Evolutionary conservation across 2,888 invertebrate genomes (phyloP).

Genomic region (Osmoderma eremita): DNA sequence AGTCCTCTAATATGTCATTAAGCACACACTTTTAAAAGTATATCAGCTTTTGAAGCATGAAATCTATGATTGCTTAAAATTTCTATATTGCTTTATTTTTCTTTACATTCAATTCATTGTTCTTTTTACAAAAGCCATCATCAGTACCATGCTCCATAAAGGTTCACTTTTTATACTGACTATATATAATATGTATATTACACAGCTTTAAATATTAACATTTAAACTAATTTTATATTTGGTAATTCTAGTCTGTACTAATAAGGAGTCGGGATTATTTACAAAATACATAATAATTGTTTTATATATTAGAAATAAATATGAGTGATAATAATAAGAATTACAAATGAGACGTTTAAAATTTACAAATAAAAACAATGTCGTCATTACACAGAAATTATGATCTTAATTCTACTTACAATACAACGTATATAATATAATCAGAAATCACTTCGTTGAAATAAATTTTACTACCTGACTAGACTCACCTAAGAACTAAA

Average conservation of each 20-base stretch:
- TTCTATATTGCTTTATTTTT: slow-evolving; percentile 36
- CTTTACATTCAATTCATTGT: slow-evolving; percentile 30
- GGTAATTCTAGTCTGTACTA: slow-evolving; percentile 63
- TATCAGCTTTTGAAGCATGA: slow-evolving; percentile 26
- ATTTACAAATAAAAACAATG: slow-evolving; percentile 30
- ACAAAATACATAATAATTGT: slow-evolving; percentile 56
- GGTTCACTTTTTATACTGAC: not conserved
- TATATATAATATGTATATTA: slow-evolving; percentile 30
- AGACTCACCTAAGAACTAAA: slow-evolving; percentile 51
- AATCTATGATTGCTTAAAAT: slow-evolving; percentile 32
- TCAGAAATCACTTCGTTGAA: slow-evolving; percentile 54
- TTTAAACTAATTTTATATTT: slow-evolving; percentile 57
- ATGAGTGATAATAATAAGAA: slow-evolving; percentile 43
- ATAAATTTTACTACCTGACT: slow-evolving; percentile 57
- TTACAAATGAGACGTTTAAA: slow-evolving; percentile 28
- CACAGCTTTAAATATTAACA: slow-evolving; percentile 29
- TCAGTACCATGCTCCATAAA: slow-evolving; percentile 9
- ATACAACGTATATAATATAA: too few relatives aligned
- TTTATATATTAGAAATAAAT: slow-evolving; percentile 55
- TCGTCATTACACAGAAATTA: slow-evolving; percentile 6
- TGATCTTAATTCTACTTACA: slow-evolving; percentile 4
- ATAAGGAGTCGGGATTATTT: slow-evolving; percentile 52
- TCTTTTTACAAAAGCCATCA: slow-evolving; percentile 17
- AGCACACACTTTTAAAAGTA: slow-evolving; percentile 30
- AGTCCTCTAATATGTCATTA: slow-evolving; percentile 24